Percentiles rank a stretch among this genome's conserved stretches.
Conservation (phyloP, 2,797 vertebrate genomes). For the Arremon aurantiirostris region DNA sequence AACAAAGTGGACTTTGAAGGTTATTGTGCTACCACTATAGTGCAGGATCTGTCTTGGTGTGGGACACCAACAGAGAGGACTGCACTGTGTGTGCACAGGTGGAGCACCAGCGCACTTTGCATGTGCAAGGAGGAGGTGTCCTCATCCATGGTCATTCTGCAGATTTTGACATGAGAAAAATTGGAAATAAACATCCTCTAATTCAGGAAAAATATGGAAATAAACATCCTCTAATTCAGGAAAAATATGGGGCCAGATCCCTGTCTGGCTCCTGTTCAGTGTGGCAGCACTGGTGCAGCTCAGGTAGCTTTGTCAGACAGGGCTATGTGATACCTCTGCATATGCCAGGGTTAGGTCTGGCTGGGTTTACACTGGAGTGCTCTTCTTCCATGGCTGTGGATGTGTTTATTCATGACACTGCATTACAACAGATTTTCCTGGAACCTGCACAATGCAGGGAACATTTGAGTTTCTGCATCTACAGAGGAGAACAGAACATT, state of each 20-base stretch:
- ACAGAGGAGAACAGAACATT: not conserved
- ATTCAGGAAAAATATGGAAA: not conserved
- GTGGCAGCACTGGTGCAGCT: not conserved
- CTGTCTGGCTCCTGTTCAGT: not conserved
- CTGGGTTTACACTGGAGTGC: not conserved
- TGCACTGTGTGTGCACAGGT: not conserved
- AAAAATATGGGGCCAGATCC: not conserved
- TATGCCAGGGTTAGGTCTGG: not conserved
- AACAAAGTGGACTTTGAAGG: conserved; percentile 38
- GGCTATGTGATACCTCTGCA: not conserved
- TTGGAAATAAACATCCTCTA: not conserved
- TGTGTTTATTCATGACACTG: not conserved
- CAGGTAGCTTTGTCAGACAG: not conserved
- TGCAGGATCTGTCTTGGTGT: not conserved
- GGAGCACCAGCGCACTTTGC: not conserved
- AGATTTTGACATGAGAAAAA: not conserved
- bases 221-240: not conserved
- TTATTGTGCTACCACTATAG: not conserved
- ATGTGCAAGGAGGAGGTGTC: not conserved
- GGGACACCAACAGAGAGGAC: not conserved
- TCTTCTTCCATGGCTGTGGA: fast-evolving
- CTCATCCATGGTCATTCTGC: not conserved
- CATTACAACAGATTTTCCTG: not conserved
- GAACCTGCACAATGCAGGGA: not conserved
- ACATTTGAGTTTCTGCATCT: not conserved